These are phyloP conservation scores for Amyelois transitella DNA, from an alignment of 1,140 invertebrate genomes.

Conservation along the genomic window DNA sequence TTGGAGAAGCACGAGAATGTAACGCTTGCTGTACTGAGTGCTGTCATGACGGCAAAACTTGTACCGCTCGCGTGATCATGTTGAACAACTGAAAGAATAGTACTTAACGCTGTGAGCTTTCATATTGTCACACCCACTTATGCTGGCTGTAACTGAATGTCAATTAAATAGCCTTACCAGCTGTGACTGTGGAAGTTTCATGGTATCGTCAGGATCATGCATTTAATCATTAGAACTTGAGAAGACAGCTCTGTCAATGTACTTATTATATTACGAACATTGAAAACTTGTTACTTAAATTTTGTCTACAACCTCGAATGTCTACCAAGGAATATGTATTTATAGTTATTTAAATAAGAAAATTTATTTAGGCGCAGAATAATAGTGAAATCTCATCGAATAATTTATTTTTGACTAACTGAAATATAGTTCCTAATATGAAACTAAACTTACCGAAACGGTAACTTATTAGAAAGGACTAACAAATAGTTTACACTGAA, in stretches of 20 bases:
- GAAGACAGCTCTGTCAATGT: constrained; percentile 24
- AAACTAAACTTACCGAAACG: constrained; percentile 46
- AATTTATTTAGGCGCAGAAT: constrained; percentile 20
- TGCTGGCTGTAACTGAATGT: constrained; percentile 46
- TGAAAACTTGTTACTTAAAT: constrained; percentile 47
- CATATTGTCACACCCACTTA: constrained; percentile 44
- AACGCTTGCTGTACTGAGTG: not conserved
- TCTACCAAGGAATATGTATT: constrained; percentile 30
- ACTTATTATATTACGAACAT: constrained; percentile 37
- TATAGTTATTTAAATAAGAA: constrained; percentile 18
- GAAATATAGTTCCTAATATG: constrained; percentile 64
- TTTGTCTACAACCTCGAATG: constrained; percentile 37
- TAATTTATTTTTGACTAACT: constrained; percentile 48
- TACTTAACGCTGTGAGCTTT: constrained; percentile 62
- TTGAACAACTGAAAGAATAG: constrained; percentile 50
- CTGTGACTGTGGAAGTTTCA: constrained; percentile 41
- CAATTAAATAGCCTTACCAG: constrained; percentile 66
- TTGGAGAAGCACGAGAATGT: constrained; percentile 15
- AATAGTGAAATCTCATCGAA: constrained; percentile 24
- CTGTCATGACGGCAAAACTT: not conserved
- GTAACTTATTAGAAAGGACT: constrained; percentile 44
- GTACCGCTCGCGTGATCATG: constrained; percentile 7
- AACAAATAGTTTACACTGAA: constrained; percentile 43
- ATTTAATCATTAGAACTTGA: constrained; percentile 51
- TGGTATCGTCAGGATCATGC: constrained; percentile 27